Conservation (phyloP, 2,113 vertebrate genomes). For the Verasper variegatus region DNA sequence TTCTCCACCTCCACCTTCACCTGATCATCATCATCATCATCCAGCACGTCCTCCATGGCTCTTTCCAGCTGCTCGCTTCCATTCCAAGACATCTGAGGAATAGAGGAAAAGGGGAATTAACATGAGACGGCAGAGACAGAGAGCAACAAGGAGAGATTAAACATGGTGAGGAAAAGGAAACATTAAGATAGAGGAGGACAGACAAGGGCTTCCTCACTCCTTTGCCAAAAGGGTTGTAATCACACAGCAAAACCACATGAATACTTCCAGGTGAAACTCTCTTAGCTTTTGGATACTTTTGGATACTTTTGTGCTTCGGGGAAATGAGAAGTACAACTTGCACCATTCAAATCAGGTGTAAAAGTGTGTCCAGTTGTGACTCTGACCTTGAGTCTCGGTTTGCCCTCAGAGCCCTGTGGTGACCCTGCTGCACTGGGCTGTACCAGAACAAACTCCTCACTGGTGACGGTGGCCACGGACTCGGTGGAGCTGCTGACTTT, state of each 20-base stretch:
- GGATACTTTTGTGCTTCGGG: no score
- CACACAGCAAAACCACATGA: no score
- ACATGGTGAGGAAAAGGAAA: background rate
- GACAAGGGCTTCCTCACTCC: slow-evolving; percentile 3
- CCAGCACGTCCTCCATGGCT: slow-evolving; percentile 93
- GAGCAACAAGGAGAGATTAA: background rate
- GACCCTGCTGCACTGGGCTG: slow-evolving; percentile 83
- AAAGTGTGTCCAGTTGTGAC: background rate
- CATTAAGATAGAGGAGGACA: slow-evolving; percentile 2
- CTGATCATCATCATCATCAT: slow-evolving; percentile 81
- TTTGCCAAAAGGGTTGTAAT: background rate
- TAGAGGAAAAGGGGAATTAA: background rate
- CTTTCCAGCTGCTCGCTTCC: slow-evolving; percentile 92
- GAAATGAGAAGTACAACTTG: background rate
- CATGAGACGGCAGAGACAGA: background rate
- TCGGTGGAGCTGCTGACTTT: slow-evolving; percentile 89
- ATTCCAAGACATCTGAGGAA: slow-evolving; percentile 88
- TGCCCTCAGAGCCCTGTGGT: slow-evolving; percentile 85
- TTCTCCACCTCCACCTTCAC: slow-evolving; percentile 71
- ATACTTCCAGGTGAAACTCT: no score
- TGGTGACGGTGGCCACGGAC: slow-evolving; percentile 88
- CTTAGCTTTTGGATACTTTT: no score
- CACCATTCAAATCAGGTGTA: background rate
- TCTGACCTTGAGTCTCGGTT: slow-evolving; percentile 90
- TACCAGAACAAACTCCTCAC: slow-evolving; percentile 94